Conservation (phyloP, 1,140 invertebrate species). For the Aleiodes sp. region DNA sequence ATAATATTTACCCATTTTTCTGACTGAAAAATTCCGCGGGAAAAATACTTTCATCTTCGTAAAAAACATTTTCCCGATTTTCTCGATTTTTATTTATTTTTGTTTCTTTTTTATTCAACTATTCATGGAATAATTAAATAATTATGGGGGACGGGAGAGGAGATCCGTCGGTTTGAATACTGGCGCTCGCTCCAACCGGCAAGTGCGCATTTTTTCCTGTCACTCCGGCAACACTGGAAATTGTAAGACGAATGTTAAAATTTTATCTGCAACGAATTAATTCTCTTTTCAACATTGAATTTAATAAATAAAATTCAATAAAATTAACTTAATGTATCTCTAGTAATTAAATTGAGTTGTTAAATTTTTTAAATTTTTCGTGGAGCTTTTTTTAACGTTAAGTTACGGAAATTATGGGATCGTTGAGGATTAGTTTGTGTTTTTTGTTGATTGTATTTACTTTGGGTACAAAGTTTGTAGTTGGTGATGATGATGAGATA, state of each 20-base stretch:
- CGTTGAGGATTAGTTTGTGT: slow-evolving; percentile 48
- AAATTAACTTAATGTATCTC: too few relatives aligned
- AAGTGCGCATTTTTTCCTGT: neutral
- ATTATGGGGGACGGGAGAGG: neutral
- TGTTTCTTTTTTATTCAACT: neutral
- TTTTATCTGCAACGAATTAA: too few relatives aligned
- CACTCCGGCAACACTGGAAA: neutral
- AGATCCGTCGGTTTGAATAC: neutral
- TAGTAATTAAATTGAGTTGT: neutral
- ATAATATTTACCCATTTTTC: slow-evolving; percentile 13
- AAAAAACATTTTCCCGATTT: neutral
- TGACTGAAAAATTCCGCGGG: neutral
- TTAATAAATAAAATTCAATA: too few relatives aligned
- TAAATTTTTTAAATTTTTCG: neutral
- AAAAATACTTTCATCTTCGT: neutral
- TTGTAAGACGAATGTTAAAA: too few relatives aligned
- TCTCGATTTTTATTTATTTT: too few relatives aligned
- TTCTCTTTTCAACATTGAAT: too few relatives aligned
- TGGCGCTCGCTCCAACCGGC: neutral
- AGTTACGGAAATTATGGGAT: slow-evolving; percentile 36
- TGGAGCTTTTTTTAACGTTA: slow-evolving; percentile 2
- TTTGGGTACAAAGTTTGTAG: slow-evolving; percentile 37
- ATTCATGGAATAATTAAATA: neutral
- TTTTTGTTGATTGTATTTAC: slow-evolving; percentile 49
- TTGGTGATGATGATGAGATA: slow-evolving; percentile 62